Percentiles rank a stretch among this genome's conserved stretches.
phyloP scores from a whole-genome alignment of 2,888 invertebrate species.

The Drosophila anomalipes region DNA sequence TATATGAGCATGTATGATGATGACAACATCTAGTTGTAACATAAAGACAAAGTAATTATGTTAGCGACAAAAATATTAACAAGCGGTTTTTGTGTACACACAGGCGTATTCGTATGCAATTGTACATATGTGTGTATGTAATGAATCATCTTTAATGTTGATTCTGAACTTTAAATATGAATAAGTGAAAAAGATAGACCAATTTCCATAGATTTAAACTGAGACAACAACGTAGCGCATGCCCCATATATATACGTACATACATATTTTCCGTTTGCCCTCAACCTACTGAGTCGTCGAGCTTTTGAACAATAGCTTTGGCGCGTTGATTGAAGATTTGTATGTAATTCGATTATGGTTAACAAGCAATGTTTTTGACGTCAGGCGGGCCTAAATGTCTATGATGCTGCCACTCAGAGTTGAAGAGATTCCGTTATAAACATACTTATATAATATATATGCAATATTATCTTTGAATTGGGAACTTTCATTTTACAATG shows the following conservation, averaged over 20 bases:
- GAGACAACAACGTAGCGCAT: slow-evolving; percentile 2
- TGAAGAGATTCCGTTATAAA: not conserved
- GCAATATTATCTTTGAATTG: not conserved
- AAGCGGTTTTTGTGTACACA: slow-evolving; percentile 23
- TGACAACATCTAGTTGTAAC: slow-evolving; percentile 49
- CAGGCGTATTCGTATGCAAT: not conserved
- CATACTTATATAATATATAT: not conserved
- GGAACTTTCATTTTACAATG: not conserved
- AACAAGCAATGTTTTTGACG: slow-evolving; percentile 23
- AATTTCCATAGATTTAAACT: not conserved
- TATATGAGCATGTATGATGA: slow-evolving; percentile 33
- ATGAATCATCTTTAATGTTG: slow-evolving; percentile 1
- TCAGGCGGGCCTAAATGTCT: not conserved
- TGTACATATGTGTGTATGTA: not conserved
- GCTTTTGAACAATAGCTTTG: not conserved
- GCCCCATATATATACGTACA: not conserved
- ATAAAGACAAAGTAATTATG: slow-evolving; percentile 67
- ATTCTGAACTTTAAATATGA: not conserved
- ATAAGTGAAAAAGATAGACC: slow-evolving; percentile 1
- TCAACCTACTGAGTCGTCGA: not conserved
- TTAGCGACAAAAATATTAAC: slow-evolving; percentile 66
- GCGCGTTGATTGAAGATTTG: slow-evolving; percentile 20
- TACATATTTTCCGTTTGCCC: not conserved
- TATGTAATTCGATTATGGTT: slow-evolving; percentile 46
- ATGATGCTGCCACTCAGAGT: not conserved